Base-by-base conservation (phyloP, 2,888 invertebrate species). In the Andrena minutula region DNA sequence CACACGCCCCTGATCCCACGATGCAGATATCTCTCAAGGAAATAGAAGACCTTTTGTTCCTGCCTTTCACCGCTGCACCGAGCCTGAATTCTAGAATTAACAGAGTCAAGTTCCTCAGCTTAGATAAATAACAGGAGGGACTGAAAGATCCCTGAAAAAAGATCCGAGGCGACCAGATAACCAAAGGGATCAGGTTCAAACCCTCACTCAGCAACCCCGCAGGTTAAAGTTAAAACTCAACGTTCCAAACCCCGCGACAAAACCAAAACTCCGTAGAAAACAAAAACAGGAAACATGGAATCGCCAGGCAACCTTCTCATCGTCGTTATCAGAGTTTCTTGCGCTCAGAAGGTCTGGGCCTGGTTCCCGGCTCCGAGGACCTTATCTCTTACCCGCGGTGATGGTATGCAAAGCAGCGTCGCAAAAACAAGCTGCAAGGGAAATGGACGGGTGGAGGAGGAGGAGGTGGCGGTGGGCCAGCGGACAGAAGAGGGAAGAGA, bases 401-500 rank as follows among this genome's bases (percentile, higher is more conserved):
- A 61, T 71, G 70, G 80, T 56, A 84, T 84, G 84, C 80, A 84
- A 84, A 83, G 77, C 64, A 65, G 80, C 49, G 58, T 72, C 51
- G 79, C 77, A 47, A 73, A 77, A 79, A 76, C 73, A 71, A 51
- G 74, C 60, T 6, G 49, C 65, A 28, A 30, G 20, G 35, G 49
- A 73, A 78, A 68, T 76, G 30, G 61, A 51, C 69, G 53, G 41
- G n/a, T 6, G 49, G 68, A 65, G 53, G 49, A 69, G 64, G 49
- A 66, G 51, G 51, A 65, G 51, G 70, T 49, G 49, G 49, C 12
- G 76, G 28, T n/a, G 41, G 23, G 41, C 7, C 28, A 20, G 20
- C 41, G 74, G 68, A 74, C 16, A 26, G 53, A 71, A 79, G 78
- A 72, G 75, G 63, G 75, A 79, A 77, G 88, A 77, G 88, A 84